These are phyloP conservation scores for Alcedo quadribrachys DNA, from an alignment of 2,797 vertebrate species.

Conservation along the genomic window DNA sequence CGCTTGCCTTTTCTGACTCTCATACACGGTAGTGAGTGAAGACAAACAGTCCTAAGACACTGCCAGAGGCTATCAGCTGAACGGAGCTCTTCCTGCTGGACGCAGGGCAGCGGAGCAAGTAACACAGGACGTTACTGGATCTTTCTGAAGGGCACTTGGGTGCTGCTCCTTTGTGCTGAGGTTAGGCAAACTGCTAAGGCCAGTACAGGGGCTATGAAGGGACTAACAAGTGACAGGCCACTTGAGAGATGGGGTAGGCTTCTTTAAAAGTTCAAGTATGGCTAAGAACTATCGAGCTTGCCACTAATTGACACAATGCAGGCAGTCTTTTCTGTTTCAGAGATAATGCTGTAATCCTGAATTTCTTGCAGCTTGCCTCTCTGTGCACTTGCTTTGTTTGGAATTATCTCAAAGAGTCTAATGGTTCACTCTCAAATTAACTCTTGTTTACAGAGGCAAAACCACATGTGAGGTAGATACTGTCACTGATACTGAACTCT, in stretches of 20 bases:
- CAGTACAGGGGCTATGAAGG: fast-evolving
- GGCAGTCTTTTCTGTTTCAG: background rate
- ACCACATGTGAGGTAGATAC: background rate
- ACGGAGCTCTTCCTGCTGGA: background rate
- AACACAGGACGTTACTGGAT: background rate
- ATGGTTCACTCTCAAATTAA: fast-evolving
- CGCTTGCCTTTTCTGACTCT: too few relatives aligned
- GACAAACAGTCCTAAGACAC: fast-evolving
- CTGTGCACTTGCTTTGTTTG: background rate
- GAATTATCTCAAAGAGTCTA: background rate
- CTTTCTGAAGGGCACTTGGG: fast-evolving
- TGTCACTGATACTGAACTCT: background rate
- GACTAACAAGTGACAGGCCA: fast-evolving
- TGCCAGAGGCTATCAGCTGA: background rate
- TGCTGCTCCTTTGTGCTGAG: background rate
- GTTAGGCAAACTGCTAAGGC: fast-evolving
- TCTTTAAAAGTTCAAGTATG: fast-evolving
- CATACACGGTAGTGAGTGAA: fast-evolving
- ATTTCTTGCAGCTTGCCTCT: background rate
- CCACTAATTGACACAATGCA: fast-evolving
- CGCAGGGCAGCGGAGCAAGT: too few relatives aligned
- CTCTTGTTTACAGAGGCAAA: fast-evolving
- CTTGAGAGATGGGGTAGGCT: fast-evolving
- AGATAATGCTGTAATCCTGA: background rate
- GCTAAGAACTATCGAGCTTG: fast-evolving